Evolutionary conservation across 92 coral and sea anemone species (phyloP).

Genomic region (Metridium senile): DNA sequence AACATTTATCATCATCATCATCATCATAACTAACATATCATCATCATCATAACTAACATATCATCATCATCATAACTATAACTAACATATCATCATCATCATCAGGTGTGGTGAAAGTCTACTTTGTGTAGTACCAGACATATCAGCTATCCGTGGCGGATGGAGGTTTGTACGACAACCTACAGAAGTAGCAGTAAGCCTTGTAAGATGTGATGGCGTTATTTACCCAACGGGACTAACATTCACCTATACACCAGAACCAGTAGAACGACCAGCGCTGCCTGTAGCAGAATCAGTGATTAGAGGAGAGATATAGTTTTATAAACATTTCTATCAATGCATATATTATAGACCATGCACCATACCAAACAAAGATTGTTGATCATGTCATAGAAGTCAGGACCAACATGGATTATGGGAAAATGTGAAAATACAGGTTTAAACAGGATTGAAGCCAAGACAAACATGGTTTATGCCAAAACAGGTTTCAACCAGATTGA

Average conservation of each 20-base stretch:
- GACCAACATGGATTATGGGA: too few species aligned
- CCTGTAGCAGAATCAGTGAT: constrained; percentile 72
- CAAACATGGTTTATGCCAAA: too few species aligned
- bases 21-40: background rate
- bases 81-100: background rate
- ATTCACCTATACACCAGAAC: constrained; percentile 97
- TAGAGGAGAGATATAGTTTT: constrained; percentile 54
- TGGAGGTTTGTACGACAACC: constrained; percentile 99
- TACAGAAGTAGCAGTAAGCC: constrained; percentile 95
- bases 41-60: background rate
- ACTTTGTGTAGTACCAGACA: constrained; percentile 96
- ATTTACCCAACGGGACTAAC: constrained; percentile 97
- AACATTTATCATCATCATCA: background rate
- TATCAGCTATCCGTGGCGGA: constrained; percentile 95
- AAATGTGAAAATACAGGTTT: too few species aligned
- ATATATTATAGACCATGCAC: background rate
- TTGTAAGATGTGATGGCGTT: constrained; percentile 95
- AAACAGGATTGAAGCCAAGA: too few species aligned
- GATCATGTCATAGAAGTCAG: background rate
- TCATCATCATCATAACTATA: background rate
- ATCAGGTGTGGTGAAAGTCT: constrained; percentile 94
- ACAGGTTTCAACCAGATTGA: too few species aligned
- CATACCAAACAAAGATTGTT: background rate
- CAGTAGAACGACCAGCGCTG: constrained; percentile 86
- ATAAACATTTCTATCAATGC: background rate